A percentile compares a stretch with the other conserved stretches of the same genome.
phyloP scores from a whole-genome alignment of 2,888 invertebrate species.

The Thelaira solivaga region DNA sequence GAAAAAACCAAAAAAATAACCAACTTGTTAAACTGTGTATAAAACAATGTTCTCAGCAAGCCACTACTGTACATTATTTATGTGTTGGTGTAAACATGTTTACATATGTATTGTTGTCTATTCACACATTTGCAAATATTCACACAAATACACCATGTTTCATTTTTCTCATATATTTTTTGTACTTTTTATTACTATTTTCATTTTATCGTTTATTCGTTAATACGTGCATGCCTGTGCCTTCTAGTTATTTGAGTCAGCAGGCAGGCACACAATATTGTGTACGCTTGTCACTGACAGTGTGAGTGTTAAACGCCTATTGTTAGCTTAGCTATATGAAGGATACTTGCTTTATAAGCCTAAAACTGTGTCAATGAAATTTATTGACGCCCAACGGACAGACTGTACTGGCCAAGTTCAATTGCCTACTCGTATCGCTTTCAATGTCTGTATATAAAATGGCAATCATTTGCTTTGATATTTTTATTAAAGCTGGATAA shows the following conservation, averaged over 20 bases:
- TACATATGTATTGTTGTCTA: conserved; percentile 48
- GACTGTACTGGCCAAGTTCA: too few species aligned
- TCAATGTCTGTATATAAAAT: too few species aligned
- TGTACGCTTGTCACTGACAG: not conserved
- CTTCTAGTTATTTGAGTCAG: conserved; percentile 38
- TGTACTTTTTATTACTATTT: conserved; percentile 35
- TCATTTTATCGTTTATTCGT: conserved; percentile 48
- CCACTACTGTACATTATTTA: conserved; percentile 60
- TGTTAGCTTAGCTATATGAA: not conserved
- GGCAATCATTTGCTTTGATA: too few species aligned
- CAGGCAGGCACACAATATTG: not conserved
- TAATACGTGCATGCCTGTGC: conserved; percentile 51
- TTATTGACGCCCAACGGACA: not conserved
- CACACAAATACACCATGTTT: conserved; percentile 3
- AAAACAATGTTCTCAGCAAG: conserved; percentile 41
- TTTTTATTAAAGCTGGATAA: too few species aligned
- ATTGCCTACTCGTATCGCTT: too few species aligned
- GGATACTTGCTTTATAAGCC: not conserved
- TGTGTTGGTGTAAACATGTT: conserved; percentile 56
- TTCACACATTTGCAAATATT: conserved; percentile 41
- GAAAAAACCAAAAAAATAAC: conserved; percentile 1
- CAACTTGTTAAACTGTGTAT: conserved; percentile 48
- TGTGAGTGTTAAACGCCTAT: not conserved
- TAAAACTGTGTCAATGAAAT: not conserved
- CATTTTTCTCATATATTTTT: conserved; percentile 15